Evolutionary conservation across 2,888 invertebrate genomes (phyloP).

Genomic region (Eupithecia inturbata): DNA sequence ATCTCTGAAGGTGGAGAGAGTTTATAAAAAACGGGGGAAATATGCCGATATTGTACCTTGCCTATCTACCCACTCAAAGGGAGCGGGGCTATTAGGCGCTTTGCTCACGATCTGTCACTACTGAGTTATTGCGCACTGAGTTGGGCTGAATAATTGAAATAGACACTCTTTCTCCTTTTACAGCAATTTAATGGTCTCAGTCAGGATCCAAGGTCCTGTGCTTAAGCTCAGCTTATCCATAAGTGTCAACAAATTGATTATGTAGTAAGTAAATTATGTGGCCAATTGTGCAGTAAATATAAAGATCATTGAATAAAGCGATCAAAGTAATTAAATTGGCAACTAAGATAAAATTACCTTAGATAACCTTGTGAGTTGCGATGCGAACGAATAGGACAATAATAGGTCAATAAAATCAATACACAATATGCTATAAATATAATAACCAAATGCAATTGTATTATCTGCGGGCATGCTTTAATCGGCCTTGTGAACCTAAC

Average conservation of each 20-base stretch:
- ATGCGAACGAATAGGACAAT: conserved; percentile 35
- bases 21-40: conserved; percentile 63
- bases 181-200: conserved; percentile 13
- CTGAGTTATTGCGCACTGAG: conserved; percentile 45
- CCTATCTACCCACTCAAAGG: conserved; percentile 41
- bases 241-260: neutral
- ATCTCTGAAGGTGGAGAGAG: conserved; percentile 64
- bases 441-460: conserved; percentile 35
- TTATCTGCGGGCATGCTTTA: conserved; percentile 38
- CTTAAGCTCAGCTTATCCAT: neutral
- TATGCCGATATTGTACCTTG: conserved; percentile 43
- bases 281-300: conserved; percentile 6
- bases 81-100: conserved; percentile 48
- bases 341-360: conserved; percentile 31
- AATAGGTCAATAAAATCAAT: conserved; percentile 33
- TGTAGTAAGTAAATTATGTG: conserved; percentile 1
- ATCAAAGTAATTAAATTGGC: conserved; percentile 26
- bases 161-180: conserved; percentile 23
- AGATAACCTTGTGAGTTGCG: conserved; percentile 33
- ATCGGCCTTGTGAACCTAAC: conserved; percentile 35
- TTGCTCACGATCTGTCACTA: conserved; percentile 46
- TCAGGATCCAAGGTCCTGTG: neutral
- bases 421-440: conserved; percentile 44
- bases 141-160: conserved; percentile 36
- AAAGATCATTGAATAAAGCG: conserved; percentile 21